Base-by-base conservation (phyloP, 2,113 vertebrate species). In the Ptilorrhoa leucosticta region DNA sequence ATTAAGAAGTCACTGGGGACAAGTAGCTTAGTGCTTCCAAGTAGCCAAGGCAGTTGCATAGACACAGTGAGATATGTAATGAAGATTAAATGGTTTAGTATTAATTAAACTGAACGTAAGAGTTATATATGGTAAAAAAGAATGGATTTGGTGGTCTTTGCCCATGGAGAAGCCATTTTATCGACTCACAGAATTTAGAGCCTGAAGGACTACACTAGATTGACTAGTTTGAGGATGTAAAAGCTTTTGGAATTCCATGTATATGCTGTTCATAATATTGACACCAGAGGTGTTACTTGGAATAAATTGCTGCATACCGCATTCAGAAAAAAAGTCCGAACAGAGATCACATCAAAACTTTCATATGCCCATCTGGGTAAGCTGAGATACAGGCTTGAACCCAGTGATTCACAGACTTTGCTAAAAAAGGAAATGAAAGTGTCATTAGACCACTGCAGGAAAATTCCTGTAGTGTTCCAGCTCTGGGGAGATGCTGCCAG, bases 101-200 rank as follows among this genome's bases (percentile, higher is more conserved):
- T 68, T 89, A 95, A 94, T 94, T 95, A 91, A 94, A 84, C 17
- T 72, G 64, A 70, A 90, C 48, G 39, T 70, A 83, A 51, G 54
- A 77, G 35, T 75, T 89, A 33, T 21, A 40, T 21, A 16, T 22
- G 18, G 37, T 68, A 83, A 60, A 60, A 94, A 65, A 91, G 6
- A 81, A 70, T 71, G 40, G 23, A 61, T 80, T 56, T 44, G 27
- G 4, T 90, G 50, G 11, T 31, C 28, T 82, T 89, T 50, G 64
- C 31, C 24, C 26, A 45, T 33, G 18, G 31, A 90, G 18, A 88
- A 90, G 20, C 44, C 51, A n/a, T 48, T 85, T 35, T 77, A 69
- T 72, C 0, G 7, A 44, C 40, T 91, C 53, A 80, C 18, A 70
- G 60, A 72, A 50, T 90, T 89, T 68, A 61, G 72, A 71, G 4